Percentiles rank a stretch among this genome's conserved stretches.
Evolutionary conservation across 2,888 invertebrate species (phyloP).

Genomic region (Conomelus anceps): DNA sequence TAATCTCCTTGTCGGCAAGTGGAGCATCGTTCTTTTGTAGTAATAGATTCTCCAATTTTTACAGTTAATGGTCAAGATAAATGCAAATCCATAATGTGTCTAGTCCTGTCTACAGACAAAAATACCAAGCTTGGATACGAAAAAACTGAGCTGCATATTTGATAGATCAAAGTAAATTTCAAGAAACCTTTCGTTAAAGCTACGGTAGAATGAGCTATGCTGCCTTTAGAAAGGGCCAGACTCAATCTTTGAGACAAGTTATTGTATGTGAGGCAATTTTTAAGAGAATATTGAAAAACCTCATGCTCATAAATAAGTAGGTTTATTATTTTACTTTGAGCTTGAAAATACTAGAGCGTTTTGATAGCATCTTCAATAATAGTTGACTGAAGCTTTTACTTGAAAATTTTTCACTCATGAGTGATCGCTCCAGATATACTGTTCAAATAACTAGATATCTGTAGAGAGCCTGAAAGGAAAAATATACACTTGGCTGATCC

Average conservation of each 20-base stretch:
- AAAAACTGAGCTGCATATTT: too few relatives aligned
- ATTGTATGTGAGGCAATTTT: not conserved
- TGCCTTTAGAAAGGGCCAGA: not conserved
- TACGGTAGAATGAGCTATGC: not conserved
- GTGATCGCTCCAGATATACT: not conserved
- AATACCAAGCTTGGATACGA: too few relatives aligned
- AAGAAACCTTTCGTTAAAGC: not conserved
- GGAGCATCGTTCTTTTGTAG: too few relatives aligned
- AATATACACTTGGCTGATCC: not conserved
- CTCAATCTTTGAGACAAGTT: not conserved
- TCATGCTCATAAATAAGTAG: not conserved
- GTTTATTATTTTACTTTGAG: not conserved
- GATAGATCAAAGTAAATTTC: not conserved
- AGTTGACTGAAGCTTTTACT: not conserved
- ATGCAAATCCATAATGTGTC: too few relatives aligned
- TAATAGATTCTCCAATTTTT: too few relatives aligned
- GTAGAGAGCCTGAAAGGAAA: not conserved
- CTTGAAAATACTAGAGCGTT: not conserved
- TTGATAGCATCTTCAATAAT: not conserved
- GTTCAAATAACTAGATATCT: not conserved
- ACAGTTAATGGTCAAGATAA: too few relatives aligned
- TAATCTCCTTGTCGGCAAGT: too few relatives aligned
- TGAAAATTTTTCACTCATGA: not conserved
- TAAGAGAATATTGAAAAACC: not conserved
- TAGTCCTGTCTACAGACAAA: too few relatives aligned